phyloP scores from a whole-genome alignment of 2,797 vertebrate genomes.

The Cygnus olor region DNA sequence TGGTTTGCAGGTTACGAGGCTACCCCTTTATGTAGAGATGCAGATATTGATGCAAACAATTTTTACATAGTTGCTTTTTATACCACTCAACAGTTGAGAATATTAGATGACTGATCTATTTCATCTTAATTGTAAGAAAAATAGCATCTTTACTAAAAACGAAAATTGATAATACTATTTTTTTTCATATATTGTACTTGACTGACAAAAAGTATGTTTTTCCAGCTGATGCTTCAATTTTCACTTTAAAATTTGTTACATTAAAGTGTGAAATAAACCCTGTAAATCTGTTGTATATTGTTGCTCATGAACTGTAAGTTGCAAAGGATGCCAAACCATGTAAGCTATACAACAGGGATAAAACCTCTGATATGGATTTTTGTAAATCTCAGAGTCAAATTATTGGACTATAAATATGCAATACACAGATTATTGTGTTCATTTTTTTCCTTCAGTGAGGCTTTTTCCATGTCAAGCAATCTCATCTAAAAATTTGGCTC shows the following conservation, averaged over 20 bases:
- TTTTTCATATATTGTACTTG: neutral
- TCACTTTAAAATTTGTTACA: constrained; percentile 7
- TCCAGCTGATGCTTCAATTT: neutral
- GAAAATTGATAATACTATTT: neutral
- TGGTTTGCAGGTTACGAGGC: neutral
- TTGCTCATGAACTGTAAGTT: neutral
- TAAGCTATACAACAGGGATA: neutral
- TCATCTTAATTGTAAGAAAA: neutral
- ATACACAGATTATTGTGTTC: neutral
- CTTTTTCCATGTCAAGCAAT: constrained; percentile 53
- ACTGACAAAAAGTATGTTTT: neutral
- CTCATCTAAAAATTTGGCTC: constrained; percentile 62
- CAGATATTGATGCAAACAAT: neutral
- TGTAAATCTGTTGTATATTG: neutral
- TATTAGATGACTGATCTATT: neutral
- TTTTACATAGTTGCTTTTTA: neutral
- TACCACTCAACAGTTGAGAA: neutral
- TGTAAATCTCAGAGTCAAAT: constrained; percentile 29
- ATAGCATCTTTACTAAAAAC: neutral
- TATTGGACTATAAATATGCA: constrained; percentile 54
- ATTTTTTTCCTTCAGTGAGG: constrained; percentile 3
- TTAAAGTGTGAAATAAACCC: neutral
- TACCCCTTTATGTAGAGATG: neutral
- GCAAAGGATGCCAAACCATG: neutral
- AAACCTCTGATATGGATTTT: constrained; percentile 20